phyloP scores from a whole-genome alignment of 2,113 vertebrate genomes.

The Thalassarche chlororhynchos region DNA sequence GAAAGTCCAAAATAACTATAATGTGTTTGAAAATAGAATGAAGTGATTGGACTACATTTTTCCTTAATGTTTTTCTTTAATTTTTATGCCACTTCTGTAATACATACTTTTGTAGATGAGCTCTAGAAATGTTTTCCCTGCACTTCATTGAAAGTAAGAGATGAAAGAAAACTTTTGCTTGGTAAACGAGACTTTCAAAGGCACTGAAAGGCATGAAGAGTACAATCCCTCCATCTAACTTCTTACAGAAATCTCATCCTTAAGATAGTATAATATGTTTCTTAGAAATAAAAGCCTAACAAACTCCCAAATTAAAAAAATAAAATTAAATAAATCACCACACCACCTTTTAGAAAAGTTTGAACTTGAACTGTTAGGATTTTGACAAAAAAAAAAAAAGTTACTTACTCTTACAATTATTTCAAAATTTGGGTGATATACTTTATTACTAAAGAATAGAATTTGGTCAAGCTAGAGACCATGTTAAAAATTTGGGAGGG shows the following conservation, averaged over 20 bases:
- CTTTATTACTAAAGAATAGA: not conserved
- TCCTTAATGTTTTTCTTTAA: not conserved
- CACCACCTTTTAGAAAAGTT: not conserved
- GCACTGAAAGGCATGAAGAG: not conserved
- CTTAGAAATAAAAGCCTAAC: not conserved
- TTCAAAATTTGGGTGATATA: not conserved
- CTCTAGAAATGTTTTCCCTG: not conserved
- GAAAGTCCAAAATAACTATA: not conserved
- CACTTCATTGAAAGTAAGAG: not conserved
- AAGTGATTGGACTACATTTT: not conserved
- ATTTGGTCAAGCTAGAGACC: not conserved
- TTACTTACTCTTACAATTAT: not conserved
- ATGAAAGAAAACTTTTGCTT: not conserved
- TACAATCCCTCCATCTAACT: not conserved
- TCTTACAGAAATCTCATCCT: not conserved
- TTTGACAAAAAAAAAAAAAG: not conserved
- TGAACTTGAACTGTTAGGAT: not conserved
- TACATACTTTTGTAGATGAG: not conserved
- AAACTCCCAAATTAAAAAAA: not conserved
- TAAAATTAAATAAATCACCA: not conserved
- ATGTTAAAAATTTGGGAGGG: not conserved
- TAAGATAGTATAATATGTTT: not conserved
- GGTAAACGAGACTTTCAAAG: not conserved
- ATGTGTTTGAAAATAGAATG: not conserved
- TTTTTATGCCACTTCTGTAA: not conserved